phyloP scores from a whole-genome alignment of 2,888 invertebrate species.

The Meganola albula region DNA sequence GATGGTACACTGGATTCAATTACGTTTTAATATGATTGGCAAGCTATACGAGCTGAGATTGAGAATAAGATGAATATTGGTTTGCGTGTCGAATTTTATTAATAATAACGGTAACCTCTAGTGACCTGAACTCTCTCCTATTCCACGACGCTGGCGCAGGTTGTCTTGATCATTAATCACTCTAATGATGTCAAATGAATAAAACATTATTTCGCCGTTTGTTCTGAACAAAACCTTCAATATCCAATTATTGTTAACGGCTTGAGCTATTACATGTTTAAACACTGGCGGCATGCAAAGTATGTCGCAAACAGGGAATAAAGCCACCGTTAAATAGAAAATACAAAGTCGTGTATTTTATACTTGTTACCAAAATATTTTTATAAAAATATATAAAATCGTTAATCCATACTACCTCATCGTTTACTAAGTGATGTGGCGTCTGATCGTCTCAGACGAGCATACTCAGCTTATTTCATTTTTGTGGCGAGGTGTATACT shows the following conservation, averaged over 20 bases:
- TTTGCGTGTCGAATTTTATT: conserved; percentile 43
- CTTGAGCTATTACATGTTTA: conserved; percentile 10
- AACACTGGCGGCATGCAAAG: conserved; percentile 15
- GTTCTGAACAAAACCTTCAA: conserved; percentile 25
- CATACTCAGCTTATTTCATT: no score
- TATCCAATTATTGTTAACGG: conserved; percentile 20
- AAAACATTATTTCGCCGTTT: conserved; percentile 26
- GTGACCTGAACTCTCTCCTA: conserved; percentile 43
- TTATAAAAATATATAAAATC: no score
- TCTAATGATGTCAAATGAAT: conserved; percentile 39
- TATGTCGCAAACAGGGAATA: conserved; percentile 12
- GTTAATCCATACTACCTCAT: no score
- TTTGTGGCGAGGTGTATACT: no score
- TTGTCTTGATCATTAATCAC: conserved; percentile 37
- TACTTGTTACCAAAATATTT: no score
- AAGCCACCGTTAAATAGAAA: no score
- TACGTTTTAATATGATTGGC: conserved; percentile 18
- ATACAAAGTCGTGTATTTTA: no score
- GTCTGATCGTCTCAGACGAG: no score
- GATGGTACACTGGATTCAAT: conserved; percentile 20
- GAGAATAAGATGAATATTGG: conserved; percentile 33
- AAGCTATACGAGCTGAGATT: conserved; percentile 13
- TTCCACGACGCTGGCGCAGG: conserved; percentile 31
- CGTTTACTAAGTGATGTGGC: no score
- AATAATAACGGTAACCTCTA: conserved; percentile 39